Conservation (phyloP, 2,888 invertebrate genomes). For the Eudemis profundana region DNA sequence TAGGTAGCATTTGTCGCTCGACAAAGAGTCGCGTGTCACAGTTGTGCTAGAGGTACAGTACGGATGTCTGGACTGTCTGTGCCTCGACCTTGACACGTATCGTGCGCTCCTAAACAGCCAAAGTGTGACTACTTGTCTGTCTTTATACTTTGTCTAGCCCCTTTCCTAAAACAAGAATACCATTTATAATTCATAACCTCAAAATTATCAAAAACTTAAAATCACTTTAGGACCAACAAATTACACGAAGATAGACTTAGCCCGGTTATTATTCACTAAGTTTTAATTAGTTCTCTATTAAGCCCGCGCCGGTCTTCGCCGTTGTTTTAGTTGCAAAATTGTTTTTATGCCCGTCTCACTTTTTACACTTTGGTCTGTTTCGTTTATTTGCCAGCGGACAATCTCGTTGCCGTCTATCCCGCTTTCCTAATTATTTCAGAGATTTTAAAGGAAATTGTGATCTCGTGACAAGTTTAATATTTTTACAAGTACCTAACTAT, state of each 20-base stretch:
- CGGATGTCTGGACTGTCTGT: too few species aligned
- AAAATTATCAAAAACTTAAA: conserved; percentile 32
- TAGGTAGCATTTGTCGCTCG: too few species aligned
- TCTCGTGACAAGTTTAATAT: neutral
- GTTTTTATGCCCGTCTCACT: conserved; percentile 59
- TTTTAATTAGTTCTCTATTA: conserved; percentile 35
- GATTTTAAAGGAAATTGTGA: neutral
- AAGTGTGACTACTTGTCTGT: neutral
- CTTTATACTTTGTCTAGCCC: neutral
- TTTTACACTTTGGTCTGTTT: conserved; percentile 30
- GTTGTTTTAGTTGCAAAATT: conserved; percentile 62
- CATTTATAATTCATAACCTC: conserved; percentile 11
- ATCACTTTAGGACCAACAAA: conserved; percentile 38
- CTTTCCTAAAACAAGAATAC: too few species aligned
- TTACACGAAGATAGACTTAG: conserved; percentile 30
- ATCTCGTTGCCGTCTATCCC: conserved; percentile 9
- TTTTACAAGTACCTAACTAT: neutral
- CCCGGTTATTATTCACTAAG: conserved; percentile 32
- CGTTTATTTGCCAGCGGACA: conserved; percentile 14
- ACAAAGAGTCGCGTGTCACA: too few species aligned
- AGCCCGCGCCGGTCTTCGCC: conserved; percentile 45
- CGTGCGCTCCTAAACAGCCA: too few species aligned
- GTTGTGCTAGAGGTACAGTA: too few species aligned
- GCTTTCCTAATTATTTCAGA: conserved; percentile 1
- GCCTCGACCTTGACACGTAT: too few species aligned